phyloP scores from a whole-genome alignment of 2,888 invertebrate genomes.

The Trichacis sp. region DNA sequence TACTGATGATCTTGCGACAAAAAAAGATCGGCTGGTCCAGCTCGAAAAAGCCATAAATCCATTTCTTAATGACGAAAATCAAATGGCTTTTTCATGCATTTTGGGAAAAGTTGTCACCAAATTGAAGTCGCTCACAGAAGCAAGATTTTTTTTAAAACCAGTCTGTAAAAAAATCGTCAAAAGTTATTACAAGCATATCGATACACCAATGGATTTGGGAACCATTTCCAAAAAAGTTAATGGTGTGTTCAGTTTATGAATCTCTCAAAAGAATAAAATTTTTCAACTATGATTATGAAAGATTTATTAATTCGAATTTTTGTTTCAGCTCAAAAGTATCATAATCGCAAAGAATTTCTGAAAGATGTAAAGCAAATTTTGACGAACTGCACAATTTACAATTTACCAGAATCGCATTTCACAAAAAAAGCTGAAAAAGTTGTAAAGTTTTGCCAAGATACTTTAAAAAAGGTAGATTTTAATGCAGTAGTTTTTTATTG shows the following conservation, averaged over 20 bases:
- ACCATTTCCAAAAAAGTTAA: constrained; percentile 91
- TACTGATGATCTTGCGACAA: constrained; percentile 88
- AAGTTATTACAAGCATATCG: constrained; percentile 94
- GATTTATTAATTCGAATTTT: constrained; percentile 87
- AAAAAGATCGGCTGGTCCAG: constrained; percentile 94
- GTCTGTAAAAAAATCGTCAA: constrained; percentile 96
- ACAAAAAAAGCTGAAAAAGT: constrained; percentile 88
- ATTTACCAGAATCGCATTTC: constrained; percentile 88
- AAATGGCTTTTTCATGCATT: constrained; percentile 93
- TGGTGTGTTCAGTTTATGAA: no score
- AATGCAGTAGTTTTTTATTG: no score
- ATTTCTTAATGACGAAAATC: constrained; percentile 95
- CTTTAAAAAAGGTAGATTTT: constrained; percentile 77
- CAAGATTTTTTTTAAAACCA: constrained; percentile 96
- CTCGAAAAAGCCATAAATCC: constrained; percentile 99
- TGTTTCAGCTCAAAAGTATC: constrained; percentile 86
- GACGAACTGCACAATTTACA: constrained; percentile 90
- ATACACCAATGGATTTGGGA: constrained; percentile 95
- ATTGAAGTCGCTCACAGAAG: constrained; percentile 87
- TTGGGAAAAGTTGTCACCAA: constrained; percentile 90
- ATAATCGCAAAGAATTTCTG: constrained; percentile 88
- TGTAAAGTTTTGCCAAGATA: constrained; percentile 78
- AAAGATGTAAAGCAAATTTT: constrained; percentile 89
- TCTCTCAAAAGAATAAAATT: constrained; percentile 93
- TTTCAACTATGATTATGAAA: constrained; percentile 90